Conservation (phyloP, 2,113 vertebrate species). For the Phainopepla nitens region DNA sequence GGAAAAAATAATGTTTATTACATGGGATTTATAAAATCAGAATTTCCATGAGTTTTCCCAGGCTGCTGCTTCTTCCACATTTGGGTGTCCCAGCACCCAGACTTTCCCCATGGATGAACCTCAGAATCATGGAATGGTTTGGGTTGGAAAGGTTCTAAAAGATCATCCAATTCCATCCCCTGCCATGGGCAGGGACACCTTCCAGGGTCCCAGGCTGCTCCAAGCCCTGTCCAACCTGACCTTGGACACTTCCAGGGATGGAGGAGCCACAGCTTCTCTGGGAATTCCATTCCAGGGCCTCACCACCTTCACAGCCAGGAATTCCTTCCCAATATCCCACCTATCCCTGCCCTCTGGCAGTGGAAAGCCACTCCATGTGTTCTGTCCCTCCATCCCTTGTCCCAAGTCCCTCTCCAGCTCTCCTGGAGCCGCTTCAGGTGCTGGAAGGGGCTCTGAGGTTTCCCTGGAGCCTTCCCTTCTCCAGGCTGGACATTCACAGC, state of each 20-base stretch:
- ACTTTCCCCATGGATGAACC: rapidly evolving
- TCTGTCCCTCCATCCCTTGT: background rate
- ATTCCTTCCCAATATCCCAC: background rate
- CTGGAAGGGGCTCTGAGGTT: rapidly evolving
- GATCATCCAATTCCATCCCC: background rate
- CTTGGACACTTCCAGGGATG: background rate
- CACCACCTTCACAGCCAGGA: rapidly evolving
- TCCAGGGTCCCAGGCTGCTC: background rate
- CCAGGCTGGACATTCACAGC: background rate
- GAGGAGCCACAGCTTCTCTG: background rate
- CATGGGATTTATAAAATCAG: background rate
- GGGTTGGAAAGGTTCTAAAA: background rate
- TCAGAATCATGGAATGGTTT: background rate
- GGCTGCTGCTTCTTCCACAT: background rate
- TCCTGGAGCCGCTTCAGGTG: background rate
- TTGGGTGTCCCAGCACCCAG: background rate
- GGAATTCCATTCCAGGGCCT: rapidly evolving
- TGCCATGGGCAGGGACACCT: background rate
- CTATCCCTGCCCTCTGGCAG: background rate
- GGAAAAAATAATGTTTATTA: background rate
- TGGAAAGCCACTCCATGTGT: background rate
- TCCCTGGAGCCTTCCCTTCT: background rate
- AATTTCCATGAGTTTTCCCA: background rate
- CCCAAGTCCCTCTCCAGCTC: background rate
- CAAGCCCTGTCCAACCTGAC: rapidly evolving